A percentile compares a stretch with the other conserved stretches of the same genome.
phyloP scores from a whole-genome alignment of 2,113 vertebrate species.

The Cervus canadensis region DNA sequence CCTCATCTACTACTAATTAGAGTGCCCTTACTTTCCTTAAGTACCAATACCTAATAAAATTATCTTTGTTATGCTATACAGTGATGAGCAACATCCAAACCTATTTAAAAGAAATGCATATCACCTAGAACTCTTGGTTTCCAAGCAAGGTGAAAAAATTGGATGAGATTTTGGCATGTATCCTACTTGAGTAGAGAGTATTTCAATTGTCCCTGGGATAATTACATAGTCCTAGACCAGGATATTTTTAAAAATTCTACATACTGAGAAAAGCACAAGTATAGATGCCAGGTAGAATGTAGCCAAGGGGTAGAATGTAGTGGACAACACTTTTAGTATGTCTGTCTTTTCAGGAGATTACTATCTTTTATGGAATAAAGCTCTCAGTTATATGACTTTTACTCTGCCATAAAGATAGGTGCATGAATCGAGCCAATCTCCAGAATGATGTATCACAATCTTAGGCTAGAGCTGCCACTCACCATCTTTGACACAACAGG shows the following conservation, averaged over 20 bases:
- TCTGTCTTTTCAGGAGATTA: background rate
- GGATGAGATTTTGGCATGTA: background rate
- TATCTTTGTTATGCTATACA: background rate
- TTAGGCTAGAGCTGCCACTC: background rate
- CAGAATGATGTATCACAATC: background rate
- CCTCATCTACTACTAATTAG: background rate
- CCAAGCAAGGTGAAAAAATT: background rate
- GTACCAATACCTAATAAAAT: background rate
- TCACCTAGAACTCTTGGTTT: background rate
- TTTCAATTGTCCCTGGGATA: background rate
- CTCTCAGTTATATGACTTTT: background rate
- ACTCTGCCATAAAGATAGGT: background rate
- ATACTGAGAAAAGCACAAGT: background rate
- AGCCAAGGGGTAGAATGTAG: background rate
- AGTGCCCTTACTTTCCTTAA: background rate
- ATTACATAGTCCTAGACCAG: background rate
- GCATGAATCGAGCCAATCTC: background rate
- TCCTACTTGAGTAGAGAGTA: background rate
- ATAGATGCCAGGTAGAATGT: background rate
- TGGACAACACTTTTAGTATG: background rate
- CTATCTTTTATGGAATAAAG: background rate
- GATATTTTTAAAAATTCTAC: background rate
- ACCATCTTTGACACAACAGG: background rate
- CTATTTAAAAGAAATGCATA: background rate
- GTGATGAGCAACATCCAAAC: background rate